Evolutionary conservation across 2,888 invertebrate genomes (phyloP), one percentile per base, ranked within the genome.

Genomic region (Ditula angustiorana): DNA sequence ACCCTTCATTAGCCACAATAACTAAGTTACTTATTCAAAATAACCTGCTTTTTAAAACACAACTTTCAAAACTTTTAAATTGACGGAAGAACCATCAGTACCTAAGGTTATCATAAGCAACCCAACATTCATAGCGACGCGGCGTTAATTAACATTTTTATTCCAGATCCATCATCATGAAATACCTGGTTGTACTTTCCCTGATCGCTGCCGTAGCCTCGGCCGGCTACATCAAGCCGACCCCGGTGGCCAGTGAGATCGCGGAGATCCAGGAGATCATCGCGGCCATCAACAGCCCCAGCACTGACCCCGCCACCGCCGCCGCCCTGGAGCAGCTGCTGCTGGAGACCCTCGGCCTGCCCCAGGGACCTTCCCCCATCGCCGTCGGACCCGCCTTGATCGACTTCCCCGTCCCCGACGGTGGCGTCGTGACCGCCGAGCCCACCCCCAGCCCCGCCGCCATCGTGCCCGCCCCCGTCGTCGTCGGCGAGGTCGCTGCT

Each of bases 111-210:
- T n/a, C n/a, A n/a, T n/a, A n/a, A n/a, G n/a, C n/a, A n/a, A n/a
- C n/a, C n/a, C n/a, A n/a, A n/a, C n/a, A n/a, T n/a, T n/a, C n/a
- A n/a, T n/a, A n/a, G n/a, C n/a, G n/a, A n/a, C n/a, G n/a, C n/a
- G n/a, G n/a, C n/a, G n/a, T n/a, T 37, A 1, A 16, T 16, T 13
- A 7, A 19, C 5, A 16, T 11, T 3, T 13, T 59, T 11, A 49
- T 67, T 69, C 2, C 76, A 83, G 79, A 72, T 71, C 53, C 73
- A 73, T 66, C 47, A 88, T 88, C 47, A 88, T 88, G 88, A 87
- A 88, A 81, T 85, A 75, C 82, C 74, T 89, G 72, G 47, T 85
- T 33, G 82, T 81, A 53, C 73, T 89, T 73, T 82, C 84, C 49
- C 73, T 86, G 46, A 74, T 86, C 75, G 86, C 76, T 71, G 75